Conservation (phyloP, 1,140 invertebrate genomes). For the Drosophila ambigua region DNA sequence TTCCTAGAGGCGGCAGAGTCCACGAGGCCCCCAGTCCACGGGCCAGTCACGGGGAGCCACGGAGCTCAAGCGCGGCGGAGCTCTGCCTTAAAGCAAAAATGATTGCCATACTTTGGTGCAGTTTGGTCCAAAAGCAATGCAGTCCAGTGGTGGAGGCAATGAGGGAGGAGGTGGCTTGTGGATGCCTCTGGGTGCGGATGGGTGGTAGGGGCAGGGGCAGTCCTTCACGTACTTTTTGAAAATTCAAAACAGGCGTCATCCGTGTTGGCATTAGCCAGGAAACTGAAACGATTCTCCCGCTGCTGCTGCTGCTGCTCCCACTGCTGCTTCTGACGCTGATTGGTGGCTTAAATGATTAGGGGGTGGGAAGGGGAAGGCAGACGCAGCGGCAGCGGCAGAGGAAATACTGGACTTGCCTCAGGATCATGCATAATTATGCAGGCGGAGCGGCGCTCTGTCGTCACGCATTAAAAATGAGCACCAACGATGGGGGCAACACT, state of each 20-base stretch:
- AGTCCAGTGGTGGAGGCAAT: slow-evolving; percentile 21
- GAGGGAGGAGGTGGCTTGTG: neutral
- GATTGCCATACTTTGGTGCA: slow-evolving; percentile 81
- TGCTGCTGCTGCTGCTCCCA: neutral
- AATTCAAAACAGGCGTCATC: slow-evolving; percentile 75
- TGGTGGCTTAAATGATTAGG: slow-evolving; percentile 71
- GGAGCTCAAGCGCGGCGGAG: slow-evolving; percentile 42
- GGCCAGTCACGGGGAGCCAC: too few relatives aligned
- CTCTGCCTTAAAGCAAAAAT: slow-evolving; percentile 79
- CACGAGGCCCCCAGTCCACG: too few relatives aligned
- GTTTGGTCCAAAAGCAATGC: slow-evolving; percentile 58
- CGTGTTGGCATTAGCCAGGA: slow-evolving; percentile 73
- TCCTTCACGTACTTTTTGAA: slow-evolving; percentile 80
- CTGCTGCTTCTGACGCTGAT: slow-evolving; percentile 73
- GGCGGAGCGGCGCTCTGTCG: slow-evolving; percentile 50
- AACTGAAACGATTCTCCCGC: slow-evolving; percentile 38
- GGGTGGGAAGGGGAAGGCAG: neutral
- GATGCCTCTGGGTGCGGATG: neutral
- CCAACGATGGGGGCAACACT: slow-evolving; percentile 41
- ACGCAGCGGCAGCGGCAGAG: neutral
- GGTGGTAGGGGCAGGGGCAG: slow-evolving; percentile 2
- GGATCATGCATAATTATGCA: slow-evolving; percentile 80
- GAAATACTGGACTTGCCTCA: slow-evolving; percentile 17
- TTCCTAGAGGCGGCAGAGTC: slow-evolving; percentile 49
- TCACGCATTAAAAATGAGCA: slow-evolving; percentile 77